Percentiles rank a stretch among this genome's conserved stretches.
These are phyloP conservation scores for Hirtodrosophila alboralis DNA, from an alignment of 2,888 invertebrate genomes.

Conservation along the genomic window DNA sequence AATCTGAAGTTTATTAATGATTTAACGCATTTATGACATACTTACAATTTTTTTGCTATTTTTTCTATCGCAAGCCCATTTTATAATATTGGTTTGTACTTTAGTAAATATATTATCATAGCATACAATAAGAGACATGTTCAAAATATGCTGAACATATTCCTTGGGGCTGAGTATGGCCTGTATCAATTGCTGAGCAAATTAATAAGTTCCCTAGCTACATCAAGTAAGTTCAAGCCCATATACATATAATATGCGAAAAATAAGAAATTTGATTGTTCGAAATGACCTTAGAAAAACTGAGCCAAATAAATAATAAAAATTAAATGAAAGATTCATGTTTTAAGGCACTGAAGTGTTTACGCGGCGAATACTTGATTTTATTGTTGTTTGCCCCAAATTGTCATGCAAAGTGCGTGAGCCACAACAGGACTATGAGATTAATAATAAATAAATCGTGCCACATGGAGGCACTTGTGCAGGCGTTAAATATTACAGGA, in stretches of 20 bases:
- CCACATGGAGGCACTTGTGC: conserved; percentile 11
- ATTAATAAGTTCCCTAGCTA: conserved; percentile 15
- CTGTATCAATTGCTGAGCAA: neutral
- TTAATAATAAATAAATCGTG: conserved; percentile 39
- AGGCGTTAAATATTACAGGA: conserved; percentile 31
- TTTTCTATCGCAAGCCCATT: too few species aligned
- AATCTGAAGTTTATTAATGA: too few species aligned
- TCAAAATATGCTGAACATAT: neutral
- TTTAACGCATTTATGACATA: too few species aligned
- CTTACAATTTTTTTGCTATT: too few species aligned
- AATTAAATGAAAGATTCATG: conserved; percentile 59
- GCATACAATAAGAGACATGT: too few species aligned
- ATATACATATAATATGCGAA: too few species aligned
- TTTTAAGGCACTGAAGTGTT: conserved; percentile 44
- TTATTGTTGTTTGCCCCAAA: conserved; percentile 2
- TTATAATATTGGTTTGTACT: too few species aligned
- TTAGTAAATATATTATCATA: too few species aligned
- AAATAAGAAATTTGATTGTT: neutral
- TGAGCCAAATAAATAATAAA: neutral
- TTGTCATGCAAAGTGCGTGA: conserved; percentile 6
- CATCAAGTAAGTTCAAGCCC: neutral
- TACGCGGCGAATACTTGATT: conserved; percentile 48
- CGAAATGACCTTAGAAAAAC: too few species aligned
- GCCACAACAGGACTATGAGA: conserved; percentile 2
- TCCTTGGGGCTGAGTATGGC: too few species aligned